Evolutionary conservation across 2,888 invertebrate genomes (phyloP).

Genomic region (Drosophila bunnanda): DNA sequence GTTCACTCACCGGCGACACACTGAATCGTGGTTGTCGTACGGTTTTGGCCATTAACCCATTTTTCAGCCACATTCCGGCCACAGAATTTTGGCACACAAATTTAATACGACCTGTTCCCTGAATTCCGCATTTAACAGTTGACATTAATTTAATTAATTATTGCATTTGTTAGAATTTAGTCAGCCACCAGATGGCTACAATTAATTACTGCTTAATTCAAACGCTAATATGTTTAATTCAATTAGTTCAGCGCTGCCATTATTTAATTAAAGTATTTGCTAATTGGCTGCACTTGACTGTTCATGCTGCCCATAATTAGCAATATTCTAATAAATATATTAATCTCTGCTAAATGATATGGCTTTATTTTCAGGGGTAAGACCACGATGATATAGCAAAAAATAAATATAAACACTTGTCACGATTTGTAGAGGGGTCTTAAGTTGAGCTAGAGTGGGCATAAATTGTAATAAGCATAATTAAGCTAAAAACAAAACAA

Average conservation of each 20-base stretch:
- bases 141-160: conserved; percentile 3
- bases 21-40: conserved; percentile 43
- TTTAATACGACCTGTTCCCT: conserved; percentile 2
- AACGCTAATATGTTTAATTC: conserved; percentile 3
- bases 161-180: background rate
- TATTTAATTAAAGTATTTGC: conserved; percentile 13
- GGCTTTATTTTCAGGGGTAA: conserved; percentile 7
- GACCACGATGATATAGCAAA: background rate
- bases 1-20: conserved; percentile 46
- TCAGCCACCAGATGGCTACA: background rate
- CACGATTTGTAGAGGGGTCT: background rate
- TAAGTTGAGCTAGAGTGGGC: background rate
- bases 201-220: conserved; percentile 13
- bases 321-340: conserved; percentile 8
- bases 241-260: conserved; percentile 8
- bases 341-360: conserved; percentile 4
- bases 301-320: conserved; percentile 8
- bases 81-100: conserved; percentile 10
- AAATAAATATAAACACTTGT: background rate
- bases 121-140: conserved; percentile 3
- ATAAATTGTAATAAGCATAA: background rate
- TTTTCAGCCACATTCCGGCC: background rate
- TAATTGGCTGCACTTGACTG: conserved; percentile 1
- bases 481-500: background rate
- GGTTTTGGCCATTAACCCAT: conserved; percentile 46